Evolutionary conservation across 2,797 vertebrate species (phyloP), one percentile per base, ranked within the genome.

Genomic region (Anguilla megastoma): DNA sequence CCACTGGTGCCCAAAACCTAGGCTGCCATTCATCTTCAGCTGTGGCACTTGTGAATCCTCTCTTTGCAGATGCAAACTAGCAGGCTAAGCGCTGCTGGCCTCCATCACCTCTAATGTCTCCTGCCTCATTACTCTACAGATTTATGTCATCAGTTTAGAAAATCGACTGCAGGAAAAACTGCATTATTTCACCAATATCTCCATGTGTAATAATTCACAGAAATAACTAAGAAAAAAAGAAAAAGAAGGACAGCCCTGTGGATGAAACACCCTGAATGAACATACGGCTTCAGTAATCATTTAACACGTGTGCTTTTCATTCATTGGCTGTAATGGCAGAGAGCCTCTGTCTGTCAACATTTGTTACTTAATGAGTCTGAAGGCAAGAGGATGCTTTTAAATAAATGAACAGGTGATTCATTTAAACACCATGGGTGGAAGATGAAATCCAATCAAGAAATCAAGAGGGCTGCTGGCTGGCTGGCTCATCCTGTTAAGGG

Each of bases 161-260:
- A 85, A 36, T 56, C 33, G 36, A 79, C 45, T 50, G 41, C 45
- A 45, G 79, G 79, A 82, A 82, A 69, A 82, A 50, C 41, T 48
- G 79, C 79, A 50, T 48, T 50, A 82, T 82, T 50, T 82, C 79
- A 82, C 79, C 41, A 82, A n/a, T 45, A 82, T 50, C 16, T n/a
- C 79, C 16, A 6, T n/a, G 24, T n/a, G 45, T 82, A 50, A 21
- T 82, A 45, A 82, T 21, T 82, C 45, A 48, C 79, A 9, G 21
- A 50, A 50, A 24, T 2, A 18, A 50, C 21, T 2, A 48, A 9
- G 21, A 21, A 18, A 45, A 33, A 33, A 79, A 41, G 10, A n/a
- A 79, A 3, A 18, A 16, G 36, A 50, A 82, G 45, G 7, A 50
- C 2, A 0, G 18, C 6, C 18, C 1, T 21, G 18, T 21, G 18